Conservation (phyloP, 2,888 invertebrate species). For the Byasa hedistus region DNA sequence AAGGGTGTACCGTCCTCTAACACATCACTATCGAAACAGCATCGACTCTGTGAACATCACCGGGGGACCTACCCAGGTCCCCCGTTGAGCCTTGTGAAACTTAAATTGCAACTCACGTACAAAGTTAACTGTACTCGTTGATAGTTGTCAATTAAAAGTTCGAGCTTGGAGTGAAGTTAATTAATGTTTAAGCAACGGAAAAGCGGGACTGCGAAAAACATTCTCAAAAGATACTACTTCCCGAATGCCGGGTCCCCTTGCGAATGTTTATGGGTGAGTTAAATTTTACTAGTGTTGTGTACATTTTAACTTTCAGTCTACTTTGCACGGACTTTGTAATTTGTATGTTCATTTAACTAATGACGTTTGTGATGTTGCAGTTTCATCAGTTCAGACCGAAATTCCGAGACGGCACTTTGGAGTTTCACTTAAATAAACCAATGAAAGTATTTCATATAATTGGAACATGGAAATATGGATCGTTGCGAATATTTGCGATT, state of each 20-base stretch:
- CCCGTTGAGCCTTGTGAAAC: constrained; percentile 45
- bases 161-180: constrained; percentile 47
- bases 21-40: constrained; percentile 62
- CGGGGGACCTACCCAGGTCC: constrained; percentile 57
- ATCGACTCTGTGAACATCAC: constrained; percentile 54
- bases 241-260: constrained; percentile 36
- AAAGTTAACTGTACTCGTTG: constrained; percentile 34
- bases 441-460: neutral
- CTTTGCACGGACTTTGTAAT: constrained; percentile 6
- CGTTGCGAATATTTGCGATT: neutral
- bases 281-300: constrained; percentile 36
- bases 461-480: constrained; percentile 2
- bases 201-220: constrained; percentile 44
- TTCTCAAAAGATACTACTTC: constrained; percentile 39
- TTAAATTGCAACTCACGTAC: constrained; percentile 31
- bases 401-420: neutral
- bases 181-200: constrained; percentile 53
- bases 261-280: constrained; percentile 46
- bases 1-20: constrained; percentile 46
- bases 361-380: constrained; percentile 39
- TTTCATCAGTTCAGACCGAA: constrained; percentile 4
- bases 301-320: constrained; percentile 30
- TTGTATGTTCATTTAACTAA: constrained; percentile 14
- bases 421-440: constrained; percentile 13
- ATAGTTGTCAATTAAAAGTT: constrained; percentile 58